Evolutionary conservation across 2,888 invertebrate species (phyloP).

Genomic region (Macaria notata): DNA sequence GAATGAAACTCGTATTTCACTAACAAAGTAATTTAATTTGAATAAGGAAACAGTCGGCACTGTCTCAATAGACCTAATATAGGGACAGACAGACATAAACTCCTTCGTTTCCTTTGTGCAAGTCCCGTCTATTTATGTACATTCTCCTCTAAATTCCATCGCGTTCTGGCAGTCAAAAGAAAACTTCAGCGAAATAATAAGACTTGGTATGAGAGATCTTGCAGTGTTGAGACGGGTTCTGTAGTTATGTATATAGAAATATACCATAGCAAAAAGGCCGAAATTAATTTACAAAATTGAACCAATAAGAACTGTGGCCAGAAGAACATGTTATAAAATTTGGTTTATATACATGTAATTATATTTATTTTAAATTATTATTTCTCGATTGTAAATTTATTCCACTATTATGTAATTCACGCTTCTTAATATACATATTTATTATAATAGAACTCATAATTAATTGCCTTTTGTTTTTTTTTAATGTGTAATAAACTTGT

Average conservation of each 20-base stretch:
- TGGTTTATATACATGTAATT: too few relatives aligned
- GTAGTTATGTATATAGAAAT: not conserved
- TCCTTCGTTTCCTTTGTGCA: slow-evolving; percentile 6
- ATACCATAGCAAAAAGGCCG: too few relatives aligned
- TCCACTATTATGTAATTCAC: too few relatives aligned
- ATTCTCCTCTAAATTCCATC: slow-evolving; percentile 12
- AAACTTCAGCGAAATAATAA: slow-evolving; percentile 13
- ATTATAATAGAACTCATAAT: too few relatives aligned
- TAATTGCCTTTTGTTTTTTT: too few relatives aligned
- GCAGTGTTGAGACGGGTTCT: not conserved
- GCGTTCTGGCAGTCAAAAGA: slow-evolving; percentile 11
- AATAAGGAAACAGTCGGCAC: slow-evolving; percentile 9
- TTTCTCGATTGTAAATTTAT: too few relatives aligned
- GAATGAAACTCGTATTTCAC: not conserved
- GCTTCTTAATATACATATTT: too few relatives aligned
- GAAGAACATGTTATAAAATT: too few relatives aligned
- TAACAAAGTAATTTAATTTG: slow-evolving; percentile 11
- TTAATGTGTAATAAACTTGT: too few relatives aligned
- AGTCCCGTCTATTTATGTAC: slow-evolving; percentile 12
- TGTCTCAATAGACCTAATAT: slow-evolving; percentile 10
- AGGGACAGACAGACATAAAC: slow-evolving; percentile 3
- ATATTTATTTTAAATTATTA: too few relatives aligned
- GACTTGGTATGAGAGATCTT: not conserved
- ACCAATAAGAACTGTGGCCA: too few relatives aligned
- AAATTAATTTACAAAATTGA: too few relatives aligned